phyloP scores from a whole-genome alignment of 2,113 vertebrate genomes.

The Thunnus maccoyii region DNA sequence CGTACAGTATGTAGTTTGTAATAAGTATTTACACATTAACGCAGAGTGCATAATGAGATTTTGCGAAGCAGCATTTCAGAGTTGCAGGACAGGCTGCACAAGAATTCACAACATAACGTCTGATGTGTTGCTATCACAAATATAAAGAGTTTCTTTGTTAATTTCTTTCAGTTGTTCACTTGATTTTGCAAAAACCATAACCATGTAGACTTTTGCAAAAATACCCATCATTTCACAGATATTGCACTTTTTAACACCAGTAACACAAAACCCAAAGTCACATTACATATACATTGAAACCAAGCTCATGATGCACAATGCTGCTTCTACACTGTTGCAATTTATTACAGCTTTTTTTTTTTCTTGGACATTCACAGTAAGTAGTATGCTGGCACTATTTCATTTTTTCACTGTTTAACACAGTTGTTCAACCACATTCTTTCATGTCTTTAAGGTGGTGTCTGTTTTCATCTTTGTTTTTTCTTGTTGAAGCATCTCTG shows the following conservation, averaged over 20 bases:
- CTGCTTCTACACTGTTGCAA: neutral
- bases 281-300: constrained; percentile 1
- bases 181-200: constrained; percentile 3
- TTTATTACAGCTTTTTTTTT: neutral
- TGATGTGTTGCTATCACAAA: neutral
- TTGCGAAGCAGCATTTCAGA: constrained; percentile 2
- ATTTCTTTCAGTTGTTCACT: constrained; percentile 20
- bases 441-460: neutral
- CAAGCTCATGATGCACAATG: neutral
- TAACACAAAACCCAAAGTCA: constrained; percentile 11
- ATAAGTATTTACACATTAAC: neutral
- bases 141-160: neutral
- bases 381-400: neutral
- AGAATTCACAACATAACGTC: constrained; percentile 4
- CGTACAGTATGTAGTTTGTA: neutral
- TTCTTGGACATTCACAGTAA: constrained; percentile 24
- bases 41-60: neutral
- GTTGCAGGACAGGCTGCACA: neutral
- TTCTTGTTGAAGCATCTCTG: neutral
- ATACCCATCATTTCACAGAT: constrained; percentile 34
- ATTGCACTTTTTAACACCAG: constrained; percentile 43
- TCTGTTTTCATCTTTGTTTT: neutral
- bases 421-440: constrained; percentile 26
- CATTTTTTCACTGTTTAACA: neutral
- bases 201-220: constrained; percentile 4